Evolutionary conservation across 1,140 invertebrate genomes (phyloP), one percentile per base, ranked within the genome.

Genomic region (Drosophila parabipectinata): DNA sequence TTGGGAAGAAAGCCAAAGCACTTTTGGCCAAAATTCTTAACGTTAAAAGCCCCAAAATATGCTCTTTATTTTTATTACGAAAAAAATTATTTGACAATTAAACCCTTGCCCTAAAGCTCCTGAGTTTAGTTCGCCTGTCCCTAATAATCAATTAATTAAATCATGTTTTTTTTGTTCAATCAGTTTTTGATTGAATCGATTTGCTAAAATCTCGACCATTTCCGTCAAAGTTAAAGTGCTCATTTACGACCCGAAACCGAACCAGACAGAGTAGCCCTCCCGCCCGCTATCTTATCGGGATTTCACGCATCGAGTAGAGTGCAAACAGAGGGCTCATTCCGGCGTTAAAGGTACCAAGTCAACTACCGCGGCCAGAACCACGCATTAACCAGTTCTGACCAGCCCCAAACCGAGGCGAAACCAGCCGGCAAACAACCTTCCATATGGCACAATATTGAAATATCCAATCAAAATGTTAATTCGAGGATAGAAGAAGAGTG

Each of bases 391-490:
- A 71, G 37, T 54, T 53, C 39, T 66, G 64, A 68, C 62, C 62
- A 68, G 66, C 45, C 47, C 44, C 28, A 51, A 61, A 73, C 32
- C 34, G 51, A 51, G 30, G 8, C 30, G 28, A 37, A 64, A 52
- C 28, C 53, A 39, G 44, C 18, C 32, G 18, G 34, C 57, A 55
- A 53, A 68, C 54, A 75, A 79, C 53, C 79, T 60, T 45, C 79
- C 83, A 88, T 88, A 88, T 88, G 83, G 84, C 56, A 54, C 83
- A 89, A 88, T 88, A 89, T 88, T 89, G 84, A 79, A 88, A 88
- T 88, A 88, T 88, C 83, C 84, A 88, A 88, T 88, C 83, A 88
- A 88, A 88, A 88, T 88, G 83, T 88, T 88, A 88, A 88, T 88
- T 88, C 68, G 56, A 66, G 56, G 71, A 30, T 64, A 78, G 45